Evolutionary conservation across 1,140 invertebrate genomes (phyloP), one percentile per base, ranked within the genome.

Genomic region (Zophobas atratus): DNA sequence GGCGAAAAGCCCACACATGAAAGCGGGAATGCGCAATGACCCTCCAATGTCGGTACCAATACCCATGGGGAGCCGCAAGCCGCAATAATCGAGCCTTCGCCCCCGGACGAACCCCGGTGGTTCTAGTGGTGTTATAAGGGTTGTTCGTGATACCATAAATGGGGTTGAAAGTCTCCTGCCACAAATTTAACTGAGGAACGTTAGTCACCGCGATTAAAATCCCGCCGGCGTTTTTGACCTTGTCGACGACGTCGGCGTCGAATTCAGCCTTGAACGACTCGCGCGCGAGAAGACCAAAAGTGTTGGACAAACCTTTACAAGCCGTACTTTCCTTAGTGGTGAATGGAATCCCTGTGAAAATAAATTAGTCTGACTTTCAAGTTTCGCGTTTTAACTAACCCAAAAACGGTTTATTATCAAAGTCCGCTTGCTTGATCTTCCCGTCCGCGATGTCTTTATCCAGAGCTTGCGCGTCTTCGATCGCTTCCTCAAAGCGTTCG

Each of bases 1-100:
- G 1, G 96, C 98, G 88, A 94, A 99, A 57, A 99, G 89, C 48
- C 98, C 98, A 88, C 96, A 98, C 86, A 95, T 98, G 83, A 97
- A 97, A 0, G 96, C 92, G 1, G 98, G 98, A 89, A 99, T 97
- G 56, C 98, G 91, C 55, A 96, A 94, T 3, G 96, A 98, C 0
- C 98, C 98, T 32, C 97, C 98, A 82, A 99, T 97, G 87, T 99
- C 98, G 0, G 95, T 95, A 34, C 84, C 84, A 48, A 99, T 88
- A 1, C 97, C 96, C 81, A 99, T 91, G 6, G 96, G 36, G 93
- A 92, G 39, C 94, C 96, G 79, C 95, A 91, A 5, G 94, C 89
- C 20, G 95, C 87, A 1, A 94, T 86, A 5, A 94, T 88, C 8
- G 92, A 90, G 0, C 86, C 96, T 86, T 96, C 95, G 0, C 95